Base-by-base conservation (phyloP, 64 coral and sea anemone genomes). In the Cladopsammia gracilis region DNA sequence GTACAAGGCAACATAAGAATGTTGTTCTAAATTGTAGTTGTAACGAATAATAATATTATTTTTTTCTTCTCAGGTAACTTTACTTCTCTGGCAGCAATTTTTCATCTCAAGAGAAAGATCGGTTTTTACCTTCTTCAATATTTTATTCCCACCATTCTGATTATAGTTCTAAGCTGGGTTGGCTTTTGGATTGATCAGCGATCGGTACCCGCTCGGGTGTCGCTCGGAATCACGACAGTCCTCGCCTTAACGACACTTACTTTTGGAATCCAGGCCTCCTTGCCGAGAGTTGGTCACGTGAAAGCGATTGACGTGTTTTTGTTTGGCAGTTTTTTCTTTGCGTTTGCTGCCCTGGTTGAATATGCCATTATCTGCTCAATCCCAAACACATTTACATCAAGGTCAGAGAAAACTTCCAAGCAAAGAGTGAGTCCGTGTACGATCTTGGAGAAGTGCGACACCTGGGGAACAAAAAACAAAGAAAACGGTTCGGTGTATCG, bases 191-290 rank as follows among this genome's bases (percentile, higher is more conserved):
- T 81, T 19, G 49, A 81, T 25, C 50, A 81, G 20, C 51, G 16
- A 15, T 53, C 47, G 7, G 51, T 81, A 15, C 77, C 77, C 58
- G 77, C 77, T 25, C 77, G 77, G 48, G 77, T 81, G n/a, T 81
- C 77, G 9, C 77, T 84, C 80, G 80, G 80, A 20, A 84, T 84
- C 26, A 65, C 80, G 14, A 84, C 80, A 84, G 80, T 84, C 42
- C 80, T 84, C 1, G 58, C 80, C 16, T 62, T 84, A 47, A 84
- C 80, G 10, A 84, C 80, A 4, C 80, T 84, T 3, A 64, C 45
- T 26, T 84, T 84, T 24, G 80, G 80, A 22, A 51, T 84, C 42
- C 59, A 84, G 59, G 22, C 58, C 7, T 12, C 58, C 9, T 10
- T 84, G 16, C 80, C 80, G 58, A 62, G 59, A 65, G 80, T 84